These are phyloP conservation scores for Tupaia tana DNA, from an alignment of 2,113 vertebrate species.

Conservation along the genomic window DNA sequence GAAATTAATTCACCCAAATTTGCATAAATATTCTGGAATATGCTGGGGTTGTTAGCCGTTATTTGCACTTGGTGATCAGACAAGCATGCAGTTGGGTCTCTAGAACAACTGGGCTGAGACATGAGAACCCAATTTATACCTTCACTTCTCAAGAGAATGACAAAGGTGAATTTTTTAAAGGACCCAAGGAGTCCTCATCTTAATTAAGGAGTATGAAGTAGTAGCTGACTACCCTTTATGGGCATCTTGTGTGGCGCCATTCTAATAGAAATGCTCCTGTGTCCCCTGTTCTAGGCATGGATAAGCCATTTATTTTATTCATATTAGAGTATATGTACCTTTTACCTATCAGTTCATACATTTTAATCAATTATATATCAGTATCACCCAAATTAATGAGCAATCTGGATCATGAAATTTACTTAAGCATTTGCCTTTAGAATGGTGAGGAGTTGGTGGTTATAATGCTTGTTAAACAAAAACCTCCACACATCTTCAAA, in stretches of 20 bases:
- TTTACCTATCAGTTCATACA: neutral
- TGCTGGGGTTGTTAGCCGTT: neutral
- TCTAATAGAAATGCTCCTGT: neutral
- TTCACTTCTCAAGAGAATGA: neutral
- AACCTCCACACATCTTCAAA: neutral
- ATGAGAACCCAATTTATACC: neutral
- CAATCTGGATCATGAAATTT: neutral
- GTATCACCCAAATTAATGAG: neutral
- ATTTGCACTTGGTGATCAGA: neutral
- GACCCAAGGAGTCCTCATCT: neutral
- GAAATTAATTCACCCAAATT: constrained; percentile 12
- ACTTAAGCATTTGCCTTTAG: neutral
- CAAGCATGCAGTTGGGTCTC: neutral
- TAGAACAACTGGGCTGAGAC: neutral
- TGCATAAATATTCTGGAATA: neutral
- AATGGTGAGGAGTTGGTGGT: neutral
- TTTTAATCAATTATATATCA: neutral
- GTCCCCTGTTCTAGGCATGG: neutral
- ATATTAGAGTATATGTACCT: neutral
- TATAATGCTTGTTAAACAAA: neutral
- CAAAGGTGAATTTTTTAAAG: neutral
- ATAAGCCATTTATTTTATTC: neutral
- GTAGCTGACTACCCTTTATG: neutral
- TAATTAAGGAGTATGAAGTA: neutral
- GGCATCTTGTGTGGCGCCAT: neutral